A percentile compares a stretch with the other conserved stretches of the same genome.
phyloP scores from a whole-genome alignment of 1,140 invertebrate species.

The Drosophila mayri region DNA sequence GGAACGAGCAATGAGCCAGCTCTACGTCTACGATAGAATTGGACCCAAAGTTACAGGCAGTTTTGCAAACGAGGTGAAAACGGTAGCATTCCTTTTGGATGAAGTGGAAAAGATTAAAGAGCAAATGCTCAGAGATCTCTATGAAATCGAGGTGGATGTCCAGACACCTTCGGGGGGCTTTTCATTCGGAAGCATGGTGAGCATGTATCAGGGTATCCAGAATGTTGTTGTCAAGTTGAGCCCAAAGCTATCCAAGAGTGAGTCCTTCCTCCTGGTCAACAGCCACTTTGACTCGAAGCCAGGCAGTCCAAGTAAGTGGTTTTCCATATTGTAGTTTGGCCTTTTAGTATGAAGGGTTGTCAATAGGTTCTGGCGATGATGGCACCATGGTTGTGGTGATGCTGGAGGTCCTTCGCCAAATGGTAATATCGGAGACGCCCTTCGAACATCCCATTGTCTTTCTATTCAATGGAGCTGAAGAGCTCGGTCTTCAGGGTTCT shows the following conservation, averaged over 20 bases:
- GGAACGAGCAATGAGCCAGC: conserved; percentile 79
- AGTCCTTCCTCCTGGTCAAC: conserved; percentile 91
- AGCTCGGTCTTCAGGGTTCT: conserved; percentile 86
- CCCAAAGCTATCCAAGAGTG: conserved; percentile 75
- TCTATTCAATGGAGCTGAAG: conserved; percentile 95
- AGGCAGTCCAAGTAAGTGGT: conserved; percentile 86
- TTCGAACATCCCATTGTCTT: conserved; percentile 87
- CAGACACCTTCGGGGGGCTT: conserved; percentile 89
- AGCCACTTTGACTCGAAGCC: conserved; percentile 97
- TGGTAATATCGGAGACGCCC: conserved; percentile 43
- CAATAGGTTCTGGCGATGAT: conserved; percentile 87
- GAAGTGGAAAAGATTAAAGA: conserved; percentile 53
- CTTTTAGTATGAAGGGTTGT: not conserved
- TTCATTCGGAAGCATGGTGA: conserved; percentile 90
- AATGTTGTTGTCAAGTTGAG: conserved; percentile 92
- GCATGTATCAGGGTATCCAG: conserved; percentile 89
- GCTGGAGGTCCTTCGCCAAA: conserved; percentile 90
- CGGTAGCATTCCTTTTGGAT: conserved; percentile 86
- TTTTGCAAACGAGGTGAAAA: conserved; percentile 88
- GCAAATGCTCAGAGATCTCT: conserved; percentile 51
- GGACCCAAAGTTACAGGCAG: conserved; percentile 89
- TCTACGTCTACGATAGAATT: conserved; percentile 88
- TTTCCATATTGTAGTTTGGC: too few species aligned
- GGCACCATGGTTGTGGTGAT: conserved; percentile 95
- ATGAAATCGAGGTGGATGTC: conserved; percentile 66